Base-by-base conservation (phyloP, 2,797 vertebrate species). In the Molothrus aeneus region DNA sequence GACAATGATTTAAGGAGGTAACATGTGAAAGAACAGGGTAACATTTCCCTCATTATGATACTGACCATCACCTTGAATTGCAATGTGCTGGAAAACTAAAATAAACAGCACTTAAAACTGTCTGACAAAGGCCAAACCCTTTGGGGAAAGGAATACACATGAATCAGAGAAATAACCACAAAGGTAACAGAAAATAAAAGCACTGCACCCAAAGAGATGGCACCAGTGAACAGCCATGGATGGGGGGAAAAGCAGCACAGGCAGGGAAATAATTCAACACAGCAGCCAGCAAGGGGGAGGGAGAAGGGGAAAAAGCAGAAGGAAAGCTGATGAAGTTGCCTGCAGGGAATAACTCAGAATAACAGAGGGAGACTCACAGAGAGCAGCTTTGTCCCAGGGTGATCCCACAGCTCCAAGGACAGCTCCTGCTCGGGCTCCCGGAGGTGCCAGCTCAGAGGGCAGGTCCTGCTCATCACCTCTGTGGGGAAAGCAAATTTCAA, bases 181-280 rank as follows among this genome's bases (percentile, higher is more conserved):
- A 32, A 2, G 6, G 38, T 7, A 13, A 54, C n/a, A 86, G n/a
- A 63, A 65, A 48, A 68, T 15, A 69, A 59, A 59, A 26, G 43
- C 18, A 40, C 29, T 22, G 36, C 25, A 74, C 6, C 17, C 29
- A 40, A 14, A 0, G 0, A 86, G 40, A 45, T 13, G 20, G 65
- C 32, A 86, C 5, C 53, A 65, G 25, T 3, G 10, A 88, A 36
- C 36, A 57, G 45, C 19, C 38, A 20, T 0, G 1, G 16, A 20
- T 0, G 1, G 16, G 26, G 22, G 3, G 28, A 50, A 59, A 66
- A 68, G 72, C 68, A 70, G 36, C 12, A 40, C 0, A 2, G 61
- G 54, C 31, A 68, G 31, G 20, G 48, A 61, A 79, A 77, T 17
- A n/a, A 63, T 11, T 54, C 65, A 59, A 31, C 17, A 24, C 20